Conservation (phyloP, 2,113 vertebrate genomes). For the Ictalurus furcatus region DNA sequence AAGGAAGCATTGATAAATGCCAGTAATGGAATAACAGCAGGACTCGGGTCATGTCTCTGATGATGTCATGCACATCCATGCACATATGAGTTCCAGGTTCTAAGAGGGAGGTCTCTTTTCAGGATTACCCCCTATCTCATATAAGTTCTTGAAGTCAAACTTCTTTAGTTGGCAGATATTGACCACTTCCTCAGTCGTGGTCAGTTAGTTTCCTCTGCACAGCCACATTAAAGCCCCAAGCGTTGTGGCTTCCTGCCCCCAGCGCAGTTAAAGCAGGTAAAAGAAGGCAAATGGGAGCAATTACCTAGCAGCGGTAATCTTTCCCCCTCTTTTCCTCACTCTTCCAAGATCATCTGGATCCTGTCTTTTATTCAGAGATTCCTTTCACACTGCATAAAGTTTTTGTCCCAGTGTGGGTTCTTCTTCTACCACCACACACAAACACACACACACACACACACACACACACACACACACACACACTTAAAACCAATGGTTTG, state of each 20-base stretch:
- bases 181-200: conserved; percentile 49
- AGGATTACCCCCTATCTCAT: conserved; percentile 22
- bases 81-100: conserved; percentile 25
- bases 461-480: conserved; percentile 31
- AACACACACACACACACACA: conserved; percentile 4
- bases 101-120: conserved; percentile 55
- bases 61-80: conserved; percentile 27
- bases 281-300: conserved; percentile 53
- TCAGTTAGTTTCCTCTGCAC: conserved; percentile 43
- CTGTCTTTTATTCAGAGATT: conserved; percentile 38
- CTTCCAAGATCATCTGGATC: conserved; percentile 49
- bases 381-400: conserved; percentile 35
- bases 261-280: conserved; percentile 56
- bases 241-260: conserved; percentile 48
- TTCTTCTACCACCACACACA: background rate
- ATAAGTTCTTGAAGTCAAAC: background rate
- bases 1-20: conserved; percentile 16
- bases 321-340: conserved; percentile 30
- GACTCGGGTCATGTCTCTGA: conserved; percentile 4
- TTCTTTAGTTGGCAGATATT: conserved; percentile 43
- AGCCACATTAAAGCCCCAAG: conserved; percentile 57
- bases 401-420: conserved; percentile 28
- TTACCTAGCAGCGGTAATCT: conserved; percentile 41
- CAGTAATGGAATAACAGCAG: conserved; percentile 43
- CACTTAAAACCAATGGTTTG: conserved; percentile 4